phyloP scores from a whole-genome alignment of 2,113 vertebrate species.

The Silurus asotus region DNA sequence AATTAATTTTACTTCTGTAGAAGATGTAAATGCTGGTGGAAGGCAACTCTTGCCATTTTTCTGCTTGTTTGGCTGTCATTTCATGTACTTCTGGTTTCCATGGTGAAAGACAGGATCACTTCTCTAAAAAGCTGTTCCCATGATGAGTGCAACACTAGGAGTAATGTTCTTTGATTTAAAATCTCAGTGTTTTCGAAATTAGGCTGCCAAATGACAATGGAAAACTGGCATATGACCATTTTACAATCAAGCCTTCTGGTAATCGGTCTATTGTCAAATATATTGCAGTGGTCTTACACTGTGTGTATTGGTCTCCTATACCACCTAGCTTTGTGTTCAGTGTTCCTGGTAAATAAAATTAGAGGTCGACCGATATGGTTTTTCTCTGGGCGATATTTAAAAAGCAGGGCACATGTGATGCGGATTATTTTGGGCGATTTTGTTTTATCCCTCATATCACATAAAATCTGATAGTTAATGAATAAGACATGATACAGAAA shows the following conservation, averaged over 20 bases:
- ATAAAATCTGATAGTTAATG: no score
- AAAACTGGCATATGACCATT: background rate
- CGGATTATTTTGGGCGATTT: no score
- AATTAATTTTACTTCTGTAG: background rate
- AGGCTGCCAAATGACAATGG: background rate
- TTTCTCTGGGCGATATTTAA: no score
- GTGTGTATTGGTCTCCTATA: background rate
- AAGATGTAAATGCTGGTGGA: conserved; percentile 5
- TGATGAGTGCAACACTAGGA: conserved; percentile 40
- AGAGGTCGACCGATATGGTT: no score
- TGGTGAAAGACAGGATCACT: conserved; percentile 44
- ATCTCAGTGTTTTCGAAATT: background rate
- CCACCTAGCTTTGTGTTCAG: background rate
- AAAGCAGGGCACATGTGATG: no score
- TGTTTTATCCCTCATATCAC: no score
- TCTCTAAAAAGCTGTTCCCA: conserved; percentile 32
- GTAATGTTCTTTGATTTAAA: background rate
- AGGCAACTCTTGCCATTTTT: background rate
- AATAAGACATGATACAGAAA: no score
- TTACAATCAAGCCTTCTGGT: background rate
- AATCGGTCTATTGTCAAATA: background rate
- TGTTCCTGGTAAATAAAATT: background rate
- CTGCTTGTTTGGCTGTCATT: conserved; percentile 20
- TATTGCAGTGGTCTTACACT: background rate
- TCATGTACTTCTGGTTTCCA: conserved; percentile 51